Base-by-base conservation (phyloP, 2,797 vertebrate species). In the Neosalanx taihuensis region DNA sequence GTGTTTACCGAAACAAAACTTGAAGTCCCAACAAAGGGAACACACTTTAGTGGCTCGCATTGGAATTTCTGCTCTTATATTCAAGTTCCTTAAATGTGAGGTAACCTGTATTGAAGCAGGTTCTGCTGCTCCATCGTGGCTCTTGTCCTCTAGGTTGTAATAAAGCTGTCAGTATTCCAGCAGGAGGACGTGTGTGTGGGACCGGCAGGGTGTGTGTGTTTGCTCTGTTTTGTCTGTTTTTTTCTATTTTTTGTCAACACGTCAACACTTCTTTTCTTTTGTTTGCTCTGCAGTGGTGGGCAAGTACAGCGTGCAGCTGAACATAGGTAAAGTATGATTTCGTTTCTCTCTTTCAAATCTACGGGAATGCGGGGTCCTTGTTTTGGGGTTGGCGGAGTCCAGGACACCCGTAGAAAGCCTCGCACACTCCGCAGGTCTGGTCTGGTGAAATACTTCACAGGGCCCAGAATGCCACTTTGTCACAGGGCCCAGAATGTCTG, bases 241-340 rank as follows among this genome's bases (percentile, higher is more conserved):
- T 18, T 6, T 37, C 10, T 53, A n/a, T 26, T 26, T 65, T 66
- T 60, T 31, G 6, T 64, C 26, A 9, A 46, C 41, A 3, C 41
- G 1, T 41, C n/a, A n/a, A n/a, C n/a, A n/a, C n/a, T 70, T 30
- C 15, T 65, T 4, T 68, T 37, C 15, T 67, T 4, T 69, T 4
- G 17, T 57, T 72, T 82, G n/a, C 78, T 76, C 35, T 87, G 6
- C 72, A 94, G 93, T 94, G 86, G 75, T 94, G 64, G 90, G 90
- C 70, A 94, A 94, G 69, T 94, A 94, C 89, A 92, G 92, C 3
- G 75, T 18, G 15, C 92, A 92, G 6, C 89, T 93, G 67, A 92
- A 93, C 35, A 92, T 92, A 64, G 90, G 92, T 93, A 90, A 64
- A 23, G 86, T 67, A 71, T 60, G 62, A 71, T 15, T 56, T 3